Evolutionary conservation across 2,113 vertebrate species (phyloP).

Genomic region (Myodes glareolus): DNA sequence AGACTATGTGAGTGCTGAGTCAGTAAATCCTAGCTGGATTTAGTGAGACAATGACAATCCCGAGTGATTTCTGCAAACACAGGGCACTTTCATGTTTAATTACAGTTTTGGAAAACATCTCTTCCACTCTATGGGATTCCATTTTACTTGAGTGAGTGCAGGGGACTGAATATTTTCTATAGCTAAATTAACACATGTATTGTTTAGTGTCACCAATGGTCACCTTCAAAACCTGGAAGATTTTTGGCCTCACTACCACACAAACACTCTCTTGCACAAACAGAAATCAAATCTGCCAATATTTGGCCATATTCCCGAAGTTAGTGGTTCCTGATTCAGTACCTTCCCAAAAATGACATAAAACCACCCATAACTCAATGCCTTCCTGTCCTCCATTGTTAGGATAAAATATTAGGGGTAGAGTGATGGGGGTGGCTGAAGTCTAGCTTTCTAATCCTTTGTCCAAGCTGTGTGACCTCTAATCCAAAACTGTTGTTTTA

Average conservation of each 20-base stretch:
- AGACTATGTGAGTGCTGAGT: slow-evolving; percentile 58
- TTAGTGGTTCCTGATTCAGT: slow-evolving; percentile 6
- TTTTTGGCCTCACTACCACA: slow-evolving; percentile 16
- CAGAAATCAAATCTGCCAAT: slow-evolving; percentile 44
- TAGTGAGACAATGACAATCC: slow-evolving; percentile 48
- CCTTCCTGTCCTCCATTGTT: neutral
- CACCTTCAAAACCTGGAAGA: slow-evolving; percentile 59
- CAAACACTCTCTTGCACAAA: neutral
- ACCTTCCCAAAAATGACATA: slow-evolving; percentile 27
- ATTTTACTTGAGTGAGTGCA: slow-evolving; percentile 59
- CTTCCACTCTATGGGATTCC: slow-evolving; percentile 32
- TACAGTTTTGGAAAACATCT: slow-evolving; percentile 52
- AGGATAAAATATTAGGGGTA: neutral
- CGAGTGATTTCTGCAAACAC: slow-evolving; percentile 62
- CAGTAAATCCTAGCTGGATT: slow-evolving; percentile 57
- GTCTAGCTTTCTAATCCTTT: slow-evolving; percentile 19
- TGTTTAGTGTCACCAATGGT: slow-evolving; percentile 52
- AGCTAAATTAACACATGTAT: slow-evolving; percentile 59
- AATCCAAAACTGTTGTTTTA: neutral
- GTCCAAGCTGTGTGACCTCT: slow-evolving; percentile 17
- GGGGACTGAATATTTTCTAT: slow-evolving; percentile 35
- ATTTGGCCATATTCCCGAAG: slow-evolving; percentile 58
- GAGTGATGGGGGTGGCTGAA: neutral
- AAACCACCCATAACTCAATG: neutral
- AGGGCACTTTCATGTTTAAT: slow-evolving; percentile 73